Evolutionary conservation across 2,113 vertebrate species (phyloP).

Genomic region (Gulo gulo): DNA sequence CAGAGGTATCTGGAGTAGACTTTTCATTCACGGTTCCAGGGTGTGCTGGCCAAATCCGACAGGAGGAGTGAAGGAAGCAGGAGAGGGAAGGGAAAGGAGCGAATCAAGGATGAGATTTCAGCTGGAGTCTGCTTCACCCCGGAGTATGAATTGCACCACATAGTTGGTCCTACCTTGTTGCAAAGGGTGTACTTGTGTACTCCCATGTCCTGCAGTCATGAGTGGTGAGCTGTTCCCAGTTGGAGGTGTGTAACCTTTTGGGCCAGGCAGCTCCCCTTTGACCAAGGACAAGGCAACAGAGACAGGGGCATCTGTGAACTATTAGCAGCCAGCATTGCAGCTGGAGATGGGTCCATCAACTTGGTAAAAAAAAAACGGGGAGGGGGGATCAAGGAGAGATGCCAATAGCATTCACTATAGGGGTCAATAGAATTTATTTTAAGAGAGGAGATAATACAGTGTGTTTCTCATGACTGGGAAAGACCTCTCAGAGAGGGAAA

Average conservation of each 20-base stretch:
- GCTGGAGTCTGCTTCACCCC: background rate
- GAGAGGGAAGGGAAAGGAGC: background rate
- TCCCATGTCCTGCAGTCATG: background rate
- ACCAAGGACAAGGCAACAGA: background rate
- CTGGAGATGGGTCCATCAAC: background rate
- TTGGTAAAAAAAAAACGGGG: too few relatives aligned
- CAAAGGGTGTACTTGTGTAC: background rate
- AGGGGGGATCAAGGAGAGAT: background rate
- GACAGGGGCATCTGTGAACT: background rate
- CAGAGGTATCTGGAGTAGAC: background rate
- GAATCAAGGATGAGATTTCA: background rate
- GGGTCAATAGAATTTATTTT: background rate
- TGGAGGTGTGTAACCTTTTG: background rate
- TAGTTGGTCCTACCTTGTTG: background rate
- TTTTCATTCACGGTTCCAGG: background rate
- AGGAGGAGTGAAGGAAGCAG: background rate
- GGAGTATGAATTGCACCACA: background rate
- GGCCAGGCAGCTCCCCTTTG: background rate
- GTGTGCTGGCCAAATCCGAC: too few relatives aligned
- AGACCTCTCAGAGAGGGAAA: background rate
- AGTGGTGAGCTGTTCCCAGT: background rate
- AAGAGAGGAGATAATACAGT: background rate
- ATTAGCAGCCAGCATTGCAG: background rate
- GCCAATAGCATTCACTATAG: background rate
- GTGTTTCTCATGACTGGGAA: background rate